phyloP scores from a whole-genome alignment of 2,888 invertebrate genomes.

The Lacanobia oleracea region DNA sequence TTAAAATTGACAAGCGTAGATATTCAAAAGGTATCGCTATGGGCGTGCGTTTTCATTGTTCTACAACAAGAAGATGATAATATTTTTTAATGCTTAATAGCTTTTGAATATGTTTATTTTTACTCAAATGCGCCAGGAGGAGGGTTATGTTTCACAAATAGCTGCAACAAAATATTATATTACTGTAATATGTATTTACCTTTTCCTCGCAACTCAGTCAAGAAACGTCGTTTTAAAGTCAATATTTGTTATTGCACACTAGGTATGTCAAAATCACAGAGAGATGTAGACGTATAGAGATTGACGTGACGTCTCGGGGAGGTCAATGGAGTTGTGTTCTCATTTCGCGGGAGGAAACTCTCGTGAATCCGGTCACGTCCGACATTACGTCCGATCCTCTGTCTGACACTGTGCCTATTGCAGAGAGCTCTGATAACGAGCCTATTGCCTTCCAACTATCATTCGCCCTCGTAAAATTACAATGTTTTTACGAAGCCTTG shows the following conservation, averaged over 20 bases:
- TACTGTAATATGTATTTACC: not conserved
- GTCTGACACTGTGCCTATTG: slow-evolving; percentile 73
- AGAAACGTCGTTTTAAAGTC: not conserved
- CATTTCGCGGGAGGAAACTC: slow-evolving; percentile 50
- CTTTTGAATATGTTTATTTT: not conserved
- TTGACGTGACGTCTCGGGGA: slow-evolving; percentile 30
- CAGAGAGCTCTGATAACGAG: slow-evolving; percentile 74
- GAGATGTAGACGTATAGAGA: not conserved
- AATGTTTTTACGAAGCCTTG: slow-evolving; percentile 75
- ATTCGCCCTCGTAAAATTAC: slow-evolving; percentile 77
- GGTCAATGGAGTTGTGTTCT: slow-evolving; percentile 42
- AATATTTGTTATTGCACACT: not conserved
- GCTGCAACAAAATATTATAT: too few relatives aligned
- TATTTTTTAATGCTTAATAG: not conserved
- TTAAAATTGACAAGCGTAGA: slow-evolving; percentile 80
- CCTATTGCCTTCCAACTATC: slow-evolving; percentile 74
- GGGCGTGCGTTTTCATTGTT: slow-evolving; percentile 55
- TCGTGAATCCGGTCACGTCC: slow-evolving; percentile 81
- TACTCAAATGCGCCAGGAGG: too few relatives aligned
- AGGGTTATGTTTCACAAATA: not conserved
- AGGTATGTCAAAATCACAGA: too few relatives aligned
- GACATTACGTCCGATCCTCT: slow-evolving; percentile 78
- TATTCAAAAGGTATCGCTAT: slow-evolving; percentile 77
- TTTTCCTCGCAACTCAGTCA: too few relatives aligned
- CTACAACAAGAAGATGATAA: not conserved